Evolutionary conservation across 2,113 vertebrate genomes (phyloP).

Genomic region (Mandrillus leucophaeus): DNA sequence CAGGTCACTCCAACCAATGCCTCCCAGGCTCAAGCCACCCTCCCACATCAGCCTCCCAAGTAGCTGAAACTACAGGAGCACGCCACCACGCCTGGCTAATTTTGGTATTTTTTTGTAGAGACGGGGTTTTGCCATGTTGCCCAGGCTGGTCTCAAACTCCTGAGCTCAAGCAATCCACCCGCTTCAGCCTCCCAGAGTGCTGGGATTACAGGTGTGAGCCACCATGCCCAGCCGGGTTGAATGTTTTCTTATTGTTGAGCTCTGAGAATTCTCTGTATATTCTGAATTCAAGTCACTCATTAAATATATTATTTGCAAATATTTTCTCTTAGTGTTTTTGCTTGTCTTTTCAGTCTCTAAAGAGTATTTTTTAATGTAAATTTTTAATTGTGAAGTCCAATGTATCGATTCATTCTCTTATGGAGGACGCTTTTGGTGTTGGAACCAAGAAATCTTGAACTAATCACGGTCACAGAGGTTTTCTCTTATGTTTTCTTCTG

Average conservation of each 20-base stretch:
- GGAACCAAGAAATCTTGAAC: background rate
- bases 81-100: too few species aligned
- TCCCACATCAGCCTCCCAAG: too few species aligned
- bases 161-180: too few species aligned
- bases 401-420: background rate
- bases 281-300: background rate
- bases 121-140: too few species aligned
- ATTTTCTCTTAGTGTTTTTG: background rate
- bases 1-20: too few species aligned
- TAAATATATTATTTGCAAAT: background rate
- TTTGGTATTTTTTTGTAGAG: too few species aligned
- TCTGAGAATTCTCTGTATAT: background rate
- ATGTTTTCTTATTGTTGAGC: background rate
- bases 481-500: background rate
- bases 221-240: too few species aligned
- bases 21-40: too few species aligned
- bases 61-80: too few species aligned
- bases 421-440: background rate
- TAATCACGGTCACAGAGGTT: background rate
- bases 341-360: background rate
- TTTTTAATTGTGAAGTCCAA: background rate
- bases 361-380: background rate
- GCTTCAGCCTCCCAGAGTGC: too few species aligned
- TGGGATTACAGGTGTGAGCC: too few species aligned
- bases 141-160: too few species aligned